Percentiles rank a stretch among this genome's conserved stretches.
Evolutionary conservation across 1,140 invertebrate genomes (phyloP).

Genomic region (Apolygus lucorum): DNA sequence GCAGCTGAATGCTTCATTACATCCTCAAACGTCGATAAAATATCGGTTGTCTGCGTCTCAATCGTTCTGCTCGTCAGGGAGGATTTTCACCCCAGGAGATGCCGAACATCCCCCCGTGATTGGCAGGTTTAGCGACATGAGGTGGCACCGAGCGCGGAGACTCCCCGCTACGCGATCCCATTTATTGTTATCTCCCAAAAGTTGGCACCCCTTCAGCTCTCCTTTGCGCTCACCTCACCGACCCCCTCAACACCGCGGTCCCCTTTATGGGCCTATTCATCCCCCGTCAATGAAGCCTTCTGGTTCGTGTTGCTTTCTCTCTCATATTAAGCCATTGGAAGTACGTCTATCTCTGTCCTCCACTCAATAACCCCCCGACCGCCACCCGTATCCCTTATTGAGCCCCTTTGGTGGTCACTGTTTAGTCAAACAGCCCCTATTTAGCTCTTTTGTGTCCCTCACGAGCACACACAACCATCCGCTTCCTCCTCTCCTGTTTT

Average conservation of each 20-base stretch:
- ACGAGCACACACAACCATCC: neutral
- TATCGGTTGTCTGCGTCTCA: too few relatives aligned
- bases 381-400: too few relatives aligned
- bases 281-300: neutral
- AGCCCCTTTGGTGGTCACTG: neutral
- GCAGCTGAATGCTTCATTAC: too few relatives aligned
- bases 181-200: neutral
- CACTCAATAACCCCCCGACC: neutral
- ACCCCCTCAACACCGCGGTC: neutral
- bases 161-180: neutral
- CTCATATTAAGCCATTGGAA: neutral
- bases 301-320: neutral
- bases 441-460: neutral
- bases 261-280: neutral
- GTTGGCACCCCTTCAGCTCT: neutral
- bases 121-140: neutral
- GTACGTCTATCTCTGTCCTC: neutral
- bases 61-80: too few relatives aligned
- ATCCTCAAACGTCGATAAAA: too few relatives aligned
- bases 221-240: neutral
- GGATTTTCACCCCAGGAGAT: too few relatives aligned
- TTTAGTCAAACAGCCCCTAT: conserved; percentile 1
- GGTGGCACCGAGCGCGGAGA: neutral
- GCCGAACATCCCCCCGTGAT: too few relatives aligned
- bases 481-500: neutral